phyloP scores from a whole-genome alignment of 2,888 invertebrate genomes.

The Harpalus rubripes region DNA sequence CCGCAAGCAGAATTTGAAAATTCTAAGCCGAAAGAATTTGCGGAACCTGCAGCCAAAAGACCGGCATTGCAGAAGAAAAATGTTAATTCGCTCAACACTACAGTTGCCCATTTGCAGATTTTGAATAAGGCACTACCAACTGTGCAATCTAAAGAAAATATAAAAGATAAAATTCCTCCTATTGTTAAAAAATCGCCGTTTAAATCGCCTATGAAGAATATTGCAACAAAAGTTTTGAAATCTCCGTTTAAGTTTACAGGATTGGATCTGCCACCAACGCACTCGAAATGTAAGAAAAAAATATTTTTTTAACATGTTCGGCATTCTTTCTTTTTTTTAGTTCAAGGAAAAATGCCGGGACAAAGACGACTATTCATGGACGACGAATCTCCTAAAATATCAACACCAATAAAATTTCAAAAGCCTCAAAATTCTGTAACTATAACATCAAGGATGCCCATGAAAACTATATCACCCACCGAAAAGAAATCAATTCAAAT shows the following conservation, averaged over 20 bases:
- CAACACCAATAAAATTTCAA: conserved; percentile 55
- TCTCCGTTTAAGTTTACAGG: conserved; percentile 66
- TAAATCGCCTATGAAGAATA: conserved; percentile 76
- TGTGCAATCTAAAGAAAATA: conserved; percentile 56
- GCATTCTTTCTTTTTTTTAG: conserved; percentile 6
- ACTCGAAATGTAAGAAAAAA: conserved; percentile 61
- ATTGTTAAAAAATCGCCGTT: conserved; percentile 69
- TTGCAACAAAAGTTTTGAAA: conserved; percentile 73
- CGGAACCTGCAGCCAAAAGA: conserved; percentile 59
- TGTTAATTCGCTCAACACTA: conserved; percentile 51
- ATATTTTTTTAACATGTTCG: background rate
- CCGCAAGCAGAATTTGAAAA: background rate
- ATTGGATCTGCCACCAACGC: conserved; percentile 63
- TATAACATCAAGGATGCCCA: conserved; percentile 49
- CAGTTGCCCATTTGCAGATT: conserved; percentile 57
- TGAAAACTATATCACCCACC: conserved; percentile 60
- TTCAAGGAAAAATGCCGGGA: conserved; percentile 59
- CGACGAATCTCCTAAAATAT: conserved; percentile 5
- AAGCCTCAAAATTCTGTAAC: conserved; percentile 52
- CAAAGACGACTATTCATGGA: conserved; percentile 60
- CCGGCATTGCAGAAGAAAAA: conserved; percentile 59
- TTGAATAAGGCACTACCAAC: conserved; percentile 34
- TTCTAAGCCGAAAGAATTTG: conserved; percentile 3
- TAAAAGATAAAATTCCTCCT: background rate
- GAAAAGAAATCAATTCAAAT: conserved; percentile 61